Percentiles rank a stretch among this genome's conserved stretches.
Conservation (phyloP, 2,113 vertebrate species). For the Sula dactylatra region DNA sequence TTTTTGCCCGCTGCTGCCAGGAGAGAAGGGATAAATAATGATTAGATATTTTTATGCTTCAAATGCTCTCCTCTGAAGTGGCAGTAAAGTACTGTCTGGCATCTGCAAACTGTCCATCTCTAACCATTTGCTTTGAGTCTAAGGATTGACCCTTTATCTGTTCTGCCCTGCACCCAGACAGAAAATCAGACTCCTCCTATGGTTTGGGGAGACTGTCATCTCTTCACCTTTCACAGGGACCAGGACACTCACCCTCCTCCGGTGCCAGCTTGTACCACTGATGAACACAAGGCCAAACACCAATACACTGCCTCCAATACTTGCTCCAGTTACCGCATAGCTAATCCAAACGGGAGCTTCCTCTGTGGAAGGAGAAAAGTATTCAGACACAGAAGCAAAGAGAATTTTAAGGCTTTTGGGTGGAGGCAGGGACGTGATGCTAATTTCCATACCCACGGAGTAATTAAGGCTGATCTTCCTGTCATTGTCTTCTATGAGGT, state of each 20-base stretch:
- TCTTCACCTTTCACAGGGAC: not conserved
- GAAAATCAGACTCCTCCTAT: not conserved
- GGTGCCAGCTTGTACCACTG: not conserved
- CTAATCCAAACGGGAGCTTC: not conserved
- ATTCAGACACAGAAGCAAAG: not conserved
- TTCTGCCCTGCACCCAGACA: not conserved
- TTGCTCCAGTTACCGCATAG: not conserved
- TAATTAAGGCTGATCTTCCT: slow-evolving; percentile 40
- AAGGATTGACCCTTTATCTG: not conserved
- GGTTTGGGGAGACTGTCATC: not conserved
- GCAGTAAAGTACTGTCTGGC: not conserved
- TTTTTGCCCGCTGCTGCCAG: slow-evolving; percentile 62
- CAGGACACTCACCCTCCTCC: slow-evolving; percentile 65
- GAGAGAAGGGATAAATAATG: slow-evolving; percentile 4
- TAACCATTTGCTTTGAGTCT: not conserved
- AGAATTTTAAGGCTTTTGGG: not conserved
- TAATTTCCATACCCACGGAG: slow-evolving; percentile 1
- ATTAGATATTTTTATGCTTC: not conserved
- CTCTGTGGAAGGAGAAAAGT: not conserved
- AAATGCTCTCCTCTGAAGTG: not conserved
- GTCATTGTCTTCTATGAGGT: not conserved
- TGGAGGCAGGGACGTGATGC: not conserved
- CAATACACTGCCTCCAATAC: not conserved
- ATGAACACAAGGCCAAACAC: not conserved
- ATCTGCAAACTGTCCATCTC: not conserved